Base-by-base conservation (phyloP, 2,888 invertebrate species). In the Eurytoma californica region DNA sequence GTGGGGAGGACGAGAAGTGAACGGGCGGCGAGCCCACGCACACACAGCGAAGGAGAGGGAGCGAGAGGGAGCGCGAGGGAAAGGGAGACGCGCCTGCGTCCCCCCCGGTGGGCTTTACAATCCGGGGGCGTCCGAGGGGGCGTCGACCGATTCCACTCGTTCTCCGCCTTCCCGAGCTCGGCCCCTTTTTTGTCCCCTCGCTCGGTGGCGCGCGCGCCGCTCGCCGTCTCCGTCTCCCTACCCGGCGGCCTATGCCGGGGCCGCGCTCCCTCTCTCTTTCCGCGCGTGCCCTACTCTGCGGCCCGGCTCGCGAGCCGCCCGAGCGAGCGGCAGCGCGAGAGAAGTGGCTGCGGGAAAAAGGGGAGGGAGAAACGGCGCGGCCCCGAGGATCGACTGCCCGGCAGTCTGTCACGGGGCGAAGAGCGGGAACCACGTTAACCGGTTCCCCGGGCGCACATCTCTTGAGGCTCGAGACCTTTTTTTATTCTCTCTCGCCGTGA, bases 351-450 rank as follows among this genome's bases (percentile, higher is more conserved):
- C 86, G 85, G 87, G 66, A 39, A n/a, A 60, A 61, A 39, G 89
- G 69, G 57, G 79, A 74, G 79, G 79, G 81, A 78, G 79, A 77
- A 73, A 24, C 77, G 76, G 69, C 77, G 77, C 79, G 81, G 68
- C 67, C 67, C 72, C 75, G 70, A 77, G 80, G 72, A 60, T 53
- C 78, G 69, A 20, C 72, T 51, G 72, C 30, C 57, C 77, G 77
- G 86, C 90, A 90, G 90, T 89, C 89, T 88, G 86, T 89, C 88
- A 90, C 89, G 89, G 87, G 87, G 88, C 88, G 88, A 90, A 89
- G 88, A 90, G 87, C 90, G 88, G 89, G 88, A 88, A 89, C 88
- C 87, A 90, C 90, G 88, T 86, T 85, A 89, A 89, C 87, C 89
- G 88, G 88, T 88, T 88, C 87, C 86, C 86, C 82, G 79, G 69